Evolutionary conservation across 2,888 invertebrate species (phyloP), one percentile per base, ranked within the genome.

Genomic region (Theretra japonica): DNA sequence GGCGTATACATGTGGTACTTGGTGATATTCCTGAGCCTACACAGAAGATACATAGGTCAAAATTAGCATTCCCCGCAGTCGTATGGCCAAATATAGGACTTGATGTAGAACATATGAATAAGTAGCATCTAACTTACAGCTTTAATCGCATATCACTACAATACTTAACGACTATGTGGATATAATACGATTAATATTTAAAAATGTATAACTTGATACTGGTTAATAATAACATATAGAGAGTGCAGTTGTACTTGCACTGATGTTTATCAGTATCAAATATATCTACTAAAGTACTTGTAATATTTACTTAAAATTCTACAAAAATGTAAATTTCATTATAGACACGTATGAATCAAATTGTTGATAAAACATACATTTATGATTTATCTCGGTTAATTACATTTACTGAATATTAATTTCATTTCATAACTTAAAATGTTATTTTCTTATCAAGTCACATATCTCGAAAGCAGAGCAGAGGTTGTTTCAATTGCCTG

Each of bases 121-220:
- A 48, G 48, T 48, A n/a, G n/a, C n/a, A n/a, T n/a, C n/a, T n/a
- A 65, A 21, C 41, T 65, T 23, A 11, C 25, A 23, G 41, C 2
- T 48, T 17, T 6, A 28, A 41, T 21, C 11, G 7, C 17, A 48
- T 65, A 48, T 23, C 41, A 23, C 48, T 65, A 65, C 15, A 21
- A 48, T 23, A 23, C 65, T 65, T 65, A 65, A 48, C 41, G 6
- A 58, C 48, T 65, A 65, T 41, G 33, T 62, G 62, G 21, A 62
- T 62, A 28, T 59, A 28, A 59, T 58, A 17, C 33, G 60, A 33
- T 33, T 60, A 60, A 33, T 60, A 65, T 65, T 48, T 48, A 21
- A 65, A 23, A 65, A 48, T 65, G 65, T 48, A 41, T 41, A 33
- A 65, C 23, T 1, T 48, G 41, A 65, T 23, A 48, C 17, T 48